Evolutionary conservation across 92 coral and sea anemone species (phyloP).

Genomic region (Epizoanthus scotinus): DNA sequence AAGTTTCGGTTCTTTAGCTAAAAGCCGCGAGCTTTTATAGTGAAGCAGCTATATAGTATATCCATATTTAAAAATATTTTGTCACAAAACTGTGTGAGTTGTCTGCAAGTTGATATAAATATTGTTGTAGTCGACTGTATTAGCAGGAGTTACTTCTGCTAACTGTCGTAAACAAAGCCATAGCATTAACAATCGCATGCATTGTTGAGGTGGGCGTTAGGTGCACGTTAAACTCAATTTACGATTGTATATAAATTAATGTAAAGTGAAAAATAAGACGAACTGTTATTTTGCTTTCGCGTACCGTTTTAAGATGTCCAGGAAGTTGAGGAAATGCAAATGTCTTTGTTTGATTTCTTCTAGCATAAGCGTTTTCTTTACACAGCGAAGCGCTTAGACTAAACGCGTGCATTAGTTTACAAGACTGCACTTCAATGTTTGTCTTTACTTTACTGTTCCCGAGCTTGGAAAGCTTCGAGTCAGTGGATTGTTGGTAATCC

Average conservation of each 20-base stretch:
- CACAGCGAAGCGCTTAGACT: not conserved
- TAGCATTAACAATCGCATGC: constrained; percentile 10
- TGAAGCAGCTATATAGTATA: constrained; percentile 9
- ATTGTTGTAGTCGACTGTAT: constrained; percentile 1
- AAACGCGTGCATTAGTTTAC: not conserved
- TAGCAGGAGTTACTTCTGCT: constrained; percentile 19
- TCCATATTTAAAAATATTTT: not conserved
- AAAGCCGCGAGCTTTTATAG: constrained; percentile 21
- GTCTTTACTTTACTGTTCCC: not conserved
- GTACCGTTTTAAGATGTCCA: not conserved
- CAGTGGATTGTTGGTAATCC: constrained; percentile 8
- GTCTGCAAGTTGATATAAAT: not conserved
- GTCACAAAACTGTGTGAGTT: not conserved
- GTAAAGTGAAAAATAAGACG: not conserved
- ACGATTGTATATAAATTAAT: not conserved
- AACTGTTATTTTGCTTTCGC: not conserved
- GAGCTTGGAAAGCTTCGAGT: constrained; percentile 13
- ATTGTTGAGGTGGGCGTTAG: constrained; percentile 25
- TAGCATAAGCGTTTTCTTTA: constrained; percentile 4
- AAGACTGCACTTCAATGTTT: not conserved
- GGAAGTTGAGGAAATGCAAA: constrained; percentile 7
- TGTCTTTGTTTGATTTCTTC: not conserved
- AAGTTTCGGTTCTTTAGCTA: constrained; percentile 28
- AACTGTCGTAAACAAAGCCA: constrained; percentile 34
- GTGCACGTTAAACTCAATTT: not conserved